Base-by-base conservation (phyloP, 2,888 invertebrate genomes). In the Agapostemon virescens region DNA sequence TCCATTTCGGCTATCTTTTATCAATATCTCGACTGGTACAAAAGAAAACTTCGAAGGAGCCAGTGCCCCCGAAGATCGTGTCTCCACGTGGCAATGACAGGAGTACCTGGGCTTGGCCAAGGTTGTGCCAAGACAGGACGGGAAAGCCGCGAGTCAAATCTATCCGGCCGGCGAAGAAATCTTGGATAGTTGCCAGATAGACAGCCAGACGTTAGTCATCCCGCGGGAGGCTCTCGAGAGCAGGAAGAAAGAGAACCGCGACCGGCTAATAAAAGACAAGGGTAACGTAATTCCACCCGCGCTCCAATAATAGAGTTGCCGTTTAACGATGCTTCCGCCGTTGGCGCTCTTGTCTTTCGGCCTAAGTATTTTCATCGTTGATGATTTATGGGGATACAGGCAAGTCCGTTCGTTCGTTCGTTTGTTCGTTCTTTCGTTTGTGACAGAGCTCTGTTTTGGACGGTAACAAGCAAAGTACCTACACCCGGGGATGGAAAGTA, bases 201-300 rank as follows among this genome's bases (percentile, higher is more conserved):
- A 78, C 72, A 69, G 74, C 76, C 72, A 79, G 84, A 82, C 77
- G 81, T 86, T 87, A 84, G 83, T 87, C 87, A 84, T 84, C 81
- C 82, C 81, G 79, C 70, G 69, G 82, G 84, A 82, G 79, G 73
- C 69, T 68, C 66, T 49, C 55, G 55, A 26, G 64, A 77, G 77
- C 61, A 79, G 80, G 83, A 85, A 84, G 82, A 82, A 84, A 85
- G 81, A 80, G 69, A 81, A 63, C 77, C 75, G 78, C 78, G 80
- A 36, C 69, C 74, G 83, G 83, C 87, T 87, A 87, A 87, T 86
- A 87, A 87, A 87, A 87, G 87, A 86, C 87, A 79, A 81, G 85
- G 79, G 85, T 84, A 87, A 87, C 87, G 84, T 87, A 87, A 87
- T 87, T 87, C 87, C 87, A 87, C 87, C 85, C 87, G 87, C 87